Evolutionary conservation across 2,797 vertebrate genomes (phyloP).

Genomic region (Florisuga fusca): DNA sequence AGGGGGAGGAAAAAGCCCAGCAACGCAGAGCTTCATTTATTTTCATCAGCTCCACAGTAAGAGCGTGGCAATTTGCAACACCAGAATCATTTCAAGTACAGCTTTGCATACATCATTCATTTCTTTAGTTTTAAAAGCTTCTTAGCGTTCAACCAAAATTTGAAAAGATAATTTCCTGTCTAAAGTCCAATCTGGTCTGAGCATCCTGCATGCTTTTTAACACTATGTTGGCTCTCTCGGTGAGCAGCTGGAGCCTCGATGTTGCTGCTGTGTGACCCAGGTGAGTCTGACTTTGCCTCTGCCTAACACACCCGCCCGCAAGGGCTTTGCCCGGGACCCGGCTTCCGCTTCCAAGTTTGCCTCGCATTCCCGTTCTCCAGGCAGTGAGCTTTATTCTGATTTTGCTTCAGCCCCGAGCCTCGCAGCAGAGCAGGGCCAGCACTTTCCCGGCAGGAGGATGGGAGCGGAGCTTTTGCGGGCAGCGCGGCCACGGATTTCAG

Average conservation of each 20-base stretch:
- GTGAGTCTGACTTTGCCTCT: conserved; percentile 15
- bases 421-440: background rate
- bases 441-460: background rate
- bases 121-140: conserved; percentile 79
- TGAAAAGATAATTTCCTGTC: conserved; percentile 72
- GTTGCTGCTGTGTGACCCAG: conserved; percentile 31
- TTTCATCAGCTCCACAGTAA: conserved; percentile 82
- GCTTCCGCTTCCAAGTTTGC: background rate
- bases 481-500: background rate
- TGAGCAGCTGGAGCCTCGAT: conserved; percentile 34
- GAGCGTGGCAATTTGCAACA: conserved; percentile 81
- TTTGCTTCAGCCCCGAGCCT: background rate
- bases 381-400: background rate
- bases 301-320: background rate
- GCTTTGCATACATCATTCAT: conserved; percentile 73
- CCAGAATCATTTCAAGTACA: conserved; percentile 82
- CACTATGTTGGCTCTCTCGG: conserved; percentile 48
- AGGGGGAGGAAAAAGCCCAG: conserved; percentile 71
- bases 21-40: conserved; percentile 81
- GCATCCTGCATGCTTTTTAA: conserved; percentile 61
- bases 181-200: conserved; percentile 67
- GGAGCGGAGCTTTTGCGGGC: background rate
- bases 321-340: background rate
- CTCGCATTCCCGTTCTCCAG: background rate
- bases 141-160: conserved; percentile 73